Base-by-base conservation (phyloP, 1,140 invertebrate genomes). In the Drosophila rhopaloa region DNA sequence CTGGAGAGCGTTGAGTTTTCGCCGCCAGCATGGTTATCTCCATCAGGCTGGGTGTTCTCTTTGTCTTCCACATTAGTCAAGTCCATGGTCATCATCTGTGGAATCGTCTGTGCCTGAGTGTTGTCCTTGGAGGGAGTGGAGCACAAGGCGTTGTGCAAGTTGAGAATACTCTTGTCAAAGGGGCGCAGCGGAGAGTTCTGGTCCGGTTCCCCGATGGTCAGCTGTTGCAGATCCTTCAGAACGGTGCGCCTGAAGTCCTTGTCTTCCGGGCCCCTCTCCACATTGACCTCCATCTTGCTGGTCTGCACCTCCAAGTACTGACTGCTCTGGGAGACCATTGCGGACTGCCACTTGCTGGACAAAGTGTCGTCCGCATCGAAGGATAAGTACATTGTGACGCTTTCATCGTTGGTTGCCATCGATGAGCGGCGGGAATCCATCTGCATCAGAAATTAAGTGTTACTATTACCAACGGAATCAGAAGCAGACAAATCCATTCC, bases 361-460 rank as follows among this genome's bases (percentile, higher is more conserved):
- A 90, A 65, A 10, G 82, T 91, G 27, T 85, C 81, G 27, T 91
- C 80, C 4, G 71, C 55, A 41, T 81, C 90, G 54, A 91, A 91
- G 48, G 90, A 91, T 24, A 91, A 79, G 68, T 91, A 91, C 84
- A 91, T 85, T 27, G 73, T 78, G 4, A 79, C 61, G 32, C 85
- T 90, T 7, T 90, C 85, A 50, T 89, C 84, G 29, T 32, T 72
- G 16, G 65, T 35, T 32, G 63, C 60, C 35, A 81, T 60, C 7
- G 81, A 80, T 5, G 59, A 51, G 3, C 70, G 74, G 7, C 81
- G 75, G 4, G 85, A 79, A 44, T 89, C 79, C 1, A 32, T 44
- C 65, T 68, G 65, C 10, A 51, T 10, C 24, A 4, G 11, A 14
- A 8, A 19, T 7, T 4, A 0, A 27, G 1, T 67, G 29, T 51